phyloP scores from a whole-genome alignment of 2,888 invertebrate species.

The Drosophila algonquin region DNA sequence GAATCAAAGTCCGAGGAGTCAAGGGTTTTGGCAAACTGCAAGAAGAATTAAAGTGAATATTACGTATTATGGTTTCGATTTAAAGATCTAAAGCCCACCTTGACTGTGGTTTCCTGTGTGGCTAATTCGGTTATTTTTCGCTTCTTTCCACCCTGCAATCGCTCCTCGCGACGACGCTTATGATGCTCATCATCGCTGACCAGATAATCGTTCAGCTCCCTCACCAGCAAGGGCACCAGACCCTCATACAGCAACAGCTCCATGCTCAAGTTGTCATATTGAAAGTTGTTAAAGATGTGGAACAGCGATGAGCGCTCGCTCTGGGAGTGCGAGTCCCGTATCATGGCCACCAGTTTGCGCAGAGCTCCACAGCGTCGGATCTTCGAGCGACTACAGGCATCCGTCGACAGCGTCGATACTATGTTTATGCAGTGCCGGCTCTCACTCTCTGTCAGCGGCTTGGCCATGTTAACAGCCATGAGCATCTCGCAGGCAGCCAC shows the following conservation, averaged over 20 bases:
- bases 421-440: constrained; percentile 82
- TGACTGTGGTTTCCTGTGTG: constrained; percentile 64
- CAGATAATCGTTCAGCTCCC: constrained; percentile 83
- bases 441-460: constrained; percentile 79
- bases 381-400: constrained; percentile 83
- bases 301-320: constrained; percentile 81
- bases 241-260: constrained; percentile 86
- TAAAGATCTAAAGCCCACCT: constrained; percentile 56
- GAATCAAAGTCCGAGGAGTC: constrained; percentile 81
- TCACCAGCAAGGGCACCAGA: constrained; percentile 85
- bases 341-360: constrained; percentile 80
- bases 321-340: constrained; percentile 77
- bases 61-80: neutral
- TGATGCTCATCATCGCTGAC: constrained; percentile 81
- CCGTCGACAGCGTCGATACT: constrained; percentile 81
- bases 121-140: constrained; percentile 75
- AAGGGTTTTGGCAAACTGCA: constrained; percentile 74
- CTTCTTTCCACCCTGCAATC: constrained; percentile 75
- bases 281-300: constrained; percentile 84
- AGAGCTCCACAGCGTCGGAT: constrained; percentile 83
- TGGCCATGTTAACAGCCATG: constrained; percentile 74
- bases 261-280: constrained; percentile 84
- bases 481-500: constrained; percentile 82
- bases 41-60: neutral
- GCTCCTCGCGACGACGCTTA: constrained; percentile 81